Evolutionary conservation across 2,888 invertebrate species (phyloP), one percentile per base, ranked within the genome.

Genomic region (Abrostola triplasia): DNA sequence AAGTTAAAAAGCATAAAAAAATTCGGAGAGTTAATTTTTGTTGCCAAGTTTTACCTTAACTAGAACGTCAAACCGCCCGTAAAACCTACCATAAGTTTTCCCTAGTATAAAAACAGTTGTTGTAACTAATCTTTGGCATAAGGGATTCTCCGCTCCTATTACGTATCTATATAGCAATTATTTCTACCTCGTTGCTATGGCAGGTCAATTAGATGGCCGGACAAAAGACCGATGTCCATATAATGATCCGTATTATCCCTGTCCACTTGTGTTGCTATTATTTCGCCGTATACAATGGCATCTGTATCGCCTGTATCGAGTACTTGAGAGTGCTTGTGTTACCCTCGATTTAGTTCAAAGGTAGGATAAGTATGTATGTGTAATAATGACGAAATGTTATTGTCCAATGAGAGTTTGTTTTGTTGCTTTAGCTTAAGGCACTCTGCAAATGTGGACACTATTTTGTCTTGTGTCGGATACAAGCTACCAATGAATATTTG

Each of bases 161-260:
- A 11, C 36, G 36, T 36, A 48, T 9, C 36, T 61, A 47, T 12
- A 11, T 49, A 24, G 73, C 82, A 81, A 82, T 83, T 78, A 80
- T 73, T 71, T 63, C 64, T 70, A 67, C 67, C 76, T 48, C 37
- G 89, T 90, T 83, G 69, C 88, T 75, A 90, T 87, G 84, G 81
- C 64, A 72, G 76, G 82, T 76, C 84, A 88, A 88, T 87, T 86
- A 88, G 81, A 40, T 11, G 53, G 58, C 80, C 84, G 87, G 86
- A 90, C 89, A 89, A 90, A 85, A 86, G 88, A 78, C 80, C 78
- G 85, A 86, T 84, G 84, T 79, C 83, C 83, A 78, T 79, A 70
- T 79, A 79, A 79, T 73, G 79, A 88, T 84, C 71, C 80, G 79
- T 80, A 88, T 90, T 91, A 91, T 87, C 82, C 80, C 67, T 73